These are phyloP conservation scores for Pseudolaguvia tuberculata DNA, from an alignment of 2,113 vertebrate genomes.

Conservation along the genomic window DNA sequence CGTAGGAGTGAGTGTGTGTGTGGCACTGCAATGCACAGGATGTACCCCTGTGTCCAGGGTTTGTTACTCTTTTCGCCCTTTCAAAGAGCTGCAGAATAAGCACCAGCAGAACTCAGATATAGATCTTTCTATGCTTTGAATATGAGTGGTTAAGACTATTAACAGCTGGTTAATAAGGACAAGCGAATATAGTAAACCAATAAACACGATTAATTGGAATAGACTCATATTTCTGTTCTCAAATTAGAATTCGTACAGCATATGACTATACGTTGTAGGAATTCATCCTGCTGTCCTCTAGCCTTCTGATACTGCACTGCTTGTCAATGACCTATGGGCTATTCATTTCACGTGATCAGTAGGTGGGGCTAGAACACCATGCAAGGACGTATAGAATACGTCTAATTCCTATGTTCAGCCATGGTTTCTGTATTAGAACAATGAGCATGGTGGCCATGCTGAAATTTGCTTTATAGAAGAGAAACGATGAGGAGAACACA, in stretches of 20 bases:
- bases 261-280: neutral
- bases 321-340: neutral
- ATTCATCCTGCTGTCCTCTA: neutral
- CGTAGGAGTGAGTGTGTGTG: too few species aligned
- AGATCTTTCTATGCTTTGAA: neutral
- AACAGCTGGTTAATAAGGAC: constrained; percentile 8
- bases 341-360: constrained; percentile 51
- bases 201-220: neutral
- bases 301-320: neutral
- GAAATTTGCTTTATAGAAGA: neutral
- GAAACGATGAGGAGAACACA: neutral
- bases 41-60: too few species aligned
- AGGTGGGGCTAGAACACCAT: constrained; percentile 64
- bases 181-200: constrained; percentile 4
- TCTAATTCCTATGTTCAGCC: neutral
- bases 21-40: too few species aligned
- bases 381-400: constrained; percentile 19
- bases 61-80: too few species aligned
- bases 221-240: neutral
- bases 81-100: too few species aligned
- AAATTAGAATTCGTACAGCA: neutral
- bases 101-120: too few species aligned
- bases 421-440: neutral
- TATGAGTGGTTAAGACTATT: neutral
- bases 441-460: too few species aligned